Conservation (phyloP, 2,113 vertebrate species). For the Hiodon alosoides region DNA sequence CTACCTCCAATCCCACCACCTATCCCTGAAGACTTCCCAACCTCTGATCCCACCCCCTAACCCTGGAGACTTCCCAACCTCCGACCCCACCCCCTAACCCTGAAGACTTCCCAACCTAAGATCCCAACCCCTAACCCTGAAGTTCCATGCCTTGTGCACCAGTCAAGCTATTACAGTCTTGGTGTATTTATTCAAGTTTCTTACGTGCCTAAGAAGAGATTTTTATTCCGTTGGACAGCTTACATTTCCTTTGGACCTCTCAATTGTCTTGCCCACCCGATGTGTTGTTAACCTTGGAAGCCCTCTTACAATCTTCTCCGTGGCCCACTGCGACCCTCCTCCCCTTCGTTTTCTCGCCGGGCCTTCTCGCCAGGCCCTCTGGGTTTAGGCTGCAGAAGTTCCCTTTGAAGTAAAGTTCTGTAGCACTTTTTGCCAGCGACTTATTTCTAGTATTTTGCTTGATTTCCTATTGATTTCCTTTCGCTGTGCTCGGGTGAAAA, state of each 20-base stretch:
- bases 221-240: constrained; percentile 23
- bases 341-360: constrained; percentile 18
- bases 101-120: no score
- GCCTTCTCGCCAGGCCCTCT: constrained; percentile 19
- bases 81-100: no score
- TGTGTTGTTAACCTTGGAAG: constrained; percentile 47
- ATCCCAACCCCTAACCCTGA: no score
- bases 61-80: no score
- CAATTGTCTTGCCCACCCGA: constrained; percentile 47
- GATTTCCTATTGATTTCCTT: constrained; percentile 63
- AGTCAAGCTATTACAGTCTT: no score
- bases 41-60: neutral
- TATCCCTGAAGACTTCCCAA: neutral
- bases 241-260: constrained; percentile 44
- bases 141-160: no score
- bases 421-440: constrained; percentile 55
- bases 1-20: neutral
- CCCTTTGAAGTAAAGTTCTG: constrained; percentile 64
- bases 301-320: constrained; percentile 30
- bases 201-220: neutral
- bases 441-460: constrained; percentile 58
- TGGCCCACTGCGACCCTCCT: constrained; percentile 43
- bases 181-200: neutral
- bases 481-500: constrained; percentile 41
- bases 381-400: constrained; percentile 43